Percentiles rank a stretch among this genome's conserved stretches.
These are phyloP conservation scores for Harlomillsia oculata DNA, from an alignment of 1,140 invertebrate species.

Conservation along the genomic window DNA sequence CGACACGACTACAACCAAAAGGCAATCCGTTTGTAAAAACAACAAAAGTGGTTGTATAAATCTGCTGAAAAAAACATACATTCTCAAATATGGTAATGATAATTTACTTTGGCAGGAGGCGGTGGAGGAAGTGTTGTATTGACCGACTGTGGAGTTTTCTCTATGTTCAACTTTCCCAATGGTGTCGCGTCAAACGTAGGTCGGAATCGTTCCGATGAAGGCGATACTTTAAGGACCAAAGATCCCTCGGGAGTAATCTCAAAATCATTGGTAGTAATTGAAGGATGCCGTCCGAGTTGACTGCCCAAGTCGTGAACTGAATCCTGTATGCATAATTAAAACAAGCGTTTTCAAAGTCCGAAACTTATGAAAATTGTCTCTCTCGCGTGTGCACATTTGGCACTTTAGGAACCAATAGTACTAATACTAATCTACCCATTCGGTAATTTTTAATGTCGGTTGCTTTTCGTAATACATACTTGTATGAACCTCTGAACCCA, in stretches of 20 bases:
- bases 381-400: too few relatives aligned
- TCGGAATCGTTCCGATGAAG: constrained; percentile 37
- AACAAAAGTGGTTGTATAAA: too few relatives aligned
- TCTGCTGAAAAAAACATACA: too few relatives aligned
- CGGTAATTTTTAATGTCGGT: too few relatives aligned
- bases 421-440: too few relatives aligned
- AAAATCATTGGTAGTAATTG: constrained; percentile 81
- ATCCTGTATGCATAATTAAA: constrained; percentile 50
- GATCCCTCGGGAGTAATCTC: constrained; percentile 69
- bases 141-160: constrained; percentile 15
- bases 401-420: too few relatives aligned
- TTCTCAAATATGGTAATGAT: too few relatives aligned
- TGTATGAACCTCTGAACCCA: too few relatives aligned
- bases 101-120: constrained; percentile 41
- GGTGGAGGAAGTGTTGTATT: constrained; percentile 37
- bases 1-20: too few relatives aligned
- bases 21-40: too few relatives aligned
- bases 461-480: too few relatives aligned
- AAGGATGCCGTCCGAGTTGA: constrained; percentile 76
- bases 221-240: constrained; percentile 49
- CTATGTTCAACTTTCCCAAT: constrained; percentile 3
- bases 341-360: not conserved
- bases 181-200: constrained; percentile 35
- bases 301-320: constrained; percentile 67
- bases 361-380: too few relatives aligned